These are phyloP conservation scores for Drosophila malerkotliana DNA, from an alignment of 1,140 invertebrate genomes.

Conservation along the genomic window DNA sequence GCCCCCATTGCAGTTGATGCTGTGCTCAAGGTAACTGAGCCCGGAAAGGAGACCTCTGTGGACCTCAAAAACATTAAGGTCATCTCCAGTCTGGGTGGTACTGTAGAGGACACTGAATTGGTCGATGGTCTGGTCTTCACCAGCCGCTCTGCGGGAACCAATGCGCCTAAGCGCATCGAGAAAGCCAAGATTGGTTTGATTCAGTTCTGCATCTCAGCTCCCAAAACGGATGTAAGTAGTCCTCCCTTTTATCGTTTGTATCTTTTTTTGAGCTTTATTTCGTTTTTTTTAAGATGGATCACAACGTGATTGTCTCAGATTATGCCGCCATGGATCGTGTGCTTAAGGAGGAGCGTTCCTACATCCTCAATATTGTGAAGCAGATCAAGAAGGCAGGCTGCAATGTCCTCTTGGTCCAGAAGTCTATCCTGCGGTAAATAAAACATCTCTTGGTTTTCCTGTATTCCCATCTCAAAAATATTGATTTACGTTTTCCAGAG, in stretches of 20 bases:
- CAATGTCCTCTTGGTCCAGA: slow-evolving; percentile 99
- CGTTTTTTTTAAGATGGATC: slow-evolving; percentile 94
- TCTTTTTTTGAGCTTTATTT: neutral
- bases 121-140: slow-evolving; percentile 98
- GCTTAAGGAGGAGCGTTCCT: slow-evolving; percentile 98
- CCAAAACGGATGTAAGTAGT: slow-evolving; percentile 97
- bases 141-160: slow-evolving; percentile 94
- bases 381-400: slow-evolving; percentile 99
- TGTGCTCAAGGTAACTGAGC: slow-evolving; percentile 92
- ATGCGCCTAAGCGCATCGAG: slow-evolving; percentile 96
- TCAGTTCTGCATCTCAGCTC: slow-evolving; percentile 99
- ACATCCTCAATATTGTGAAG: slow-evolving; percentile 99
- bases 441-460: neutral
- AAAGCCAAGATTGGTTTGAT: slow-evolving; percentile 99
- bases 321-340: slow-evolving; percentile 99
- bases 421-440: slow-evolving; percentile 94
- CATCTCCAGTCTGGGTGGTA: slow-evolving; percentile 97
- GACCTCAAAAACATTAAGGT: slow-evolving; percentile 96
- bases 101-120: slow-evolving; percentile 98
- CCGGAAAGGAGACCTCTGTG: slow-evolving; percentile 86
- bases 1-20: slow-evolving; percentile 99
- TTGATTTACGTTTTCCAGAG: slow-evolving; percentile 79
- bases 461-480: neutral
- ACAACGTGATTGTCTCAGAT: slow-evolving; percentile 98
- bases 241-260: neutral